These are phyloP conservation scores for Micronycteris hirsuta DNA, from an alignment of 2,113 vertebrate species.

Conservation along the genomic window DNA sequence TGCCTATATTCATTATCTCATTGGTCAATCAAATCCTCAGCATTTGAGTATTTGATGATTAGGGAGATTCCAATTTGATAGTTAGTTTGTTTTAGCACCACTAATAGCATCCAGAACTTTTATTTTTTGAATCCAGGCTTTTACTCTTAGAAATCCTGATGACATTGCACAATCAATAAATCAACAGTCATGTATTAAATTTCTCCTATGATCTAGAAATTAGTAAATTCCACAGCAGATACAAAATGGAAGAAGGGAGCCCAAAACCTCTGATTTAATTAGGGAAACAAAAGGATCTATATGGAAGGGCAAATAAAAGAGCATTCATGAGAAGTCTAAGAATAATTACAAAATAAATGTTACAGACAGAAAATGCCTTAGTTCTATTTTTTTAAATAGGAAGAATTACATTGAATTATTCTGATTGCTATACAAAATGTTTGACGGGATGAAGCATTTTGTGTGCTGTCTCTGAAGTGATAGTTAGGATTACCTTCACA, in stretches of 20 bases:
- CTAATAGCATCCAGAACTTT: background rate
- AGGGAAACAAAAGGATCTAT: background rate
- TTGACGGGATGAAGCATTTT: background rate
- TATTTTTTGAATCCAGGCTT: background rate
- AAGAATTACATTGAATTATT: background rate
- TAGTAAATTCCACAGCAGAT: background rate
- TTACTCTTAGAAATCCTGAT: background rate
- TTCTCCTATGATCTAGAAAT: background rate
- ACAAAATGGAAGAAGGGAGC: background rate
- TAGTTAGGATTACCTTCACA: background rate
- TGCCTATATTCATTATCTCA: rapidly evolving
- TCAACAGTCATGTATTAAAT: background rate
- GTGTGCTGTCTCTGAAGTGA: background rate
- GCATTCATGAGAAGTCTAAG: background rate
- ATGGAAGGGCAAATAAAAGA: background rate
- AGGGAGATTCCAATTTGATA: background rate
- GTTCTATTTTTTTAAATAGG: background rate
- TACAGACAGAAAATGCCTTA: background rate
- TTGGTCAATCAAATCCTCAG: background rate
- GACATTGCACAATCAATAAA: background rate
- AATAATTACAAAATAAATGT: background rate
- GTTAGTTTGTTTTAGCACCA: background rate
- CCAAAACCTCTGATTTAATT: background rate
- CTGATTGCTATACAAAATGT: background rate
- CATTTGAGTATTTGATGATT: background rate